Evolutionary conservation across 2,113 vertebrate genomes (phyloP).

Genomic region (Epinephelus cyanopodus): DNA sequence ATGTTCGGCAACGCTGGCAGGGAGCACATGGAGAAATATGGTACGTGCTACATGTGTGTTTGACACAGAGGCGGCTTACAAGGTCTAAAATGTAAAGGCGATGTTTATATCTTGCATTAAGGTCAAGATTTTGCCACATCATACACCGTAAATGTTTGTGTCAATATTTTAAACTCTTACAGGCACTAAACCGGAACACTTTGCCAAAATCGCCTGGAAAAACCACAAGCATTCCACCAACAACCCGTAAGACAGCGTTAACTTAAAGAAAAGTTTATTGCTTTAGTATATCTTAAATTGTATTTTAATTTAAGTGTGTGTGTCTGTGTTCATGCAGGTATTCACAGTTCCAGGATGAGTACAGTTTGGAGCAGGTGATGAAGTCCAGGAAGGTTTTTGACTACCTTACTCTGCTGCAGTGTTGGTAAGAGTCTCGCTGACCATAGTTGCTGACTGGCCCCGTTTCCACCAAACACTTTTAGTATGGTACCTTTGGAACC

Average conservation of each 20-base stretch:
- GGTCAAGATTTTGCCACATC: neutral
- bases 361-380: slow-evolving; percentile 91
- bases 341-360: slow-evolving; percentile 94
- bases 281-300: neutral
- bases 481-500: too few species aligned
- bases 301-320: neutral
- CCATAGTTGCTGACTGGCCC: neutral
- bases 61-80: neutral
- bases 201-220: slow-evolving; percentile 99
- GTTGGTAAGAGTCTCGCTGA: slow-evolving; percentile 89
- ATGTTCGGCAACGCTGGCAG: slow-evolving; percentile 91
- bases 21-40: slow-evolving; percentile 97
- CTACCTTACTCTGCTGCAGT: slow-evolving; percentile 94
- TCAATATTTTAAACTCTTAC: slow-evolving; percentile 45
- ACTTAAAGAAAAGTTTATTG: neutral
- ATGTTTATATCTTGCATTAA: neutral
- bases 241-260: slow-evolving; percentile 90
- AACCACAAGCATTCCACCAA: slow-evolving; percentile 97
- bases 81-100: neutral
- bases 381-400: slow-evolving; percentile 90
- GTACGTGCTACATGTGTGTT: slow-evolving; percentile 73
- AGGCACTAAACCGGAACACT: slow-evolving; percentile 95
- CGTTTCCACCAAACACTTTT: too few species aligned
- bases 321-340: slow-evolving; percentile 80
- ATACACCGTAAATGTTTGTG: neutral